Conservation (phyloP, 2,113 vertebrate species). For the Ranitomeya imitator region DNA sequence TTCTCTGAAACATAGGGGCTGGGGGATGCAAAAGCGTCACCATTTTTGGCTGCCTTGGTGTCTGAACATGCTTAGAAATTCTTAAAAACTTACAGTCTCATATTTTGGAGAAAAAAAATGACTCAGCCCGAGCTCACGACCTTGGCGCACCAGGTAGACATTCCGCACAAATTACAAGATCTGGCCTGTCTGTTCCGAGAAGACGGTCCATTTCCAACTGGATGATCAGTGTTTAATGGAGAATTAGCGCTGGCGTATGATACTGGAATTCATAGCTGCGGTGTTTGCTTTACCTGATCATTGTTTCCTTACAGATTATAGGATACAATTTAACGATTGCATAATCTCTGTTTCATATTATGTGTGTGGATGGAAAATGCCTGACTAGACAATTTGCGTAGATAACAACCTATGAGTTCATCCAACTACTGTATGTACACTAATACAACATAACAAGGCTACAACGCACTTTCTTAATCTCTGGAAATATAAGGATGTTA, state of each 20-base stretch:
- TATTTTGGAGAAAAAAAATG: neutral
- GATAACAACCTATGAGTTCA: neutral
- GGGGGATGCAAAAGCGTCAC: neutral
- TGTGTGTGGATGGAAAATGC: neutral
- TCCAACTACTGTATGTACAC: neutral
- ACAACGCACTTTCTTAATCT: neutral
- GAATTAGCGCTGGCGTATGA: neutral
- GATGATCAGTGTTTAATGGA: neutral
- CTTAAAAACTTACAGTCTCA: neutral
- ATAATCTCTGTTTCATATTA: neutral
- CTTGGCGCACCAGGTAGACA: neutral
- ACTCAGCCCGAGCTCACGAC: neutral
- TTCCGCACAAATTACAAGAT: neutral
- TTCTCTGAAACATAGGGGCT: neutral
- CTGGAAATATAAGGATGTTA: neutral
- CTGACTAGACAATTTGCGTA: neutral
- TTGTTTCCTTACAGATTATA: neutral
- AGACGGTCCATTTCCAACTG: neutral
- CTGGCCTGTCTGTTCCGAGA: neutral
- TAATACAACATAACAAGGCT: neutral
- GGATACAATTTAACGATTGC: neutral
- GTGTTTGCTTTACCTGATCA: neutral
- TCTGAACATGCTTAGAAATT: neutral
- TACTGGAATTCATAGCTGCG: neutral
- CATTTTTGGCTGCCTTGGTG: neutral